These are phyloP conservation scores for Phenacoccus solenopsis DNA, from an alignment of 1,140 invertebrate genomes.

Conservation along the genomic window DNA sequence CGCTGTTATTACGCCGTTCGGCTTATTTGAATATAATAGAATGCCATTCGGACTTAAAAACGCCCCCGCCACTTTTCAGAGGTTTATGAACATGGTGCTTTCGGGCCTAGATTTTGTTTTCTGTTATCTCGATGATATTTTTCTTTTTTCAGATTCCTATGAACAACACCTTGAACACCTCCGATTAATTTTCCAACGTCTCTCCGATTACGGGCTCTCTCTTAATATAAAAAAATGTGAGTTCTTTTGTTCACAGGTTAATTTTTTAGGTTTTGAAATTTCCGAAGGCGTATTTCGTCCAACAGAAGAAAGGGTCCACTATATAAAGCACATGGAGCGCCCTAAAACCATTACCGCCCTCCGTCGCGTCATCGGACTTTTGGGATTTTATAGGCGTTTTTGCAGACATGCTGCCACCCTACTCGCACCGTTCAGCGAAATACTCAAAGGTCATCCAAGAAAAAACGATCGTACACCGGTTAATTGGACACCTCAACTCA, in stretches of 20 bases:
- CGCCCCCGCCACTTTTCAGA: neutral
- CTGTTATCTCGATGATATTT: neutral
- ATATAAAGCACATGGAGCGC: neutral
- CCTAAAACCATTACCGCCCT: neutral
- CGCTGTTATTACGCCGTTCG: neutral
- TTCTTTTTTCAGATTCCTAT: neutral
- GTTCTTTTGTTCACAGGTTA: neutral
- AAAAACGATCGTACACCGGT: neutral
- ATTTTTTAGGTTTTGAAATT: neutral
- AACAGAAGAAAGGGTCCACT: neutral
- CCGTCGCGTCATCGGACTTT: neutral
- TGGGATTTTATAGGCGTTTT: neutral
- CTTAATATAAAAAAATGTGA: neutral
- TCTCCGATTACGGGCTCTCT: neutral
- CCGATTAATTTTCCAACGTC: neutral
- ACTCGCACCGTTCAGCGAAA: neutral
- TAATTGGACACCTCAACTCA: neutral
- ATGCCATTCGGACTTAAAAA: neutral
- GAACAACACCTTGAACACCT: neutral
- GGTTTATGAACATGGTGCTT: neutral
- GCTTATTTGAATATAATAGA: neutral
- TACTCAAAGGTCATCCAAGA: neutral
- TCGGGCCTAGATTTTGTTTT: neutral
- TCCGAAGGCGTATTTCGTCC: neutral
- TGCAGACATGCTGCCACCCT: neutral